Conservation (phyloP, 2,888 invertebrate species). For the Trachelus troglodyta region DNA sequence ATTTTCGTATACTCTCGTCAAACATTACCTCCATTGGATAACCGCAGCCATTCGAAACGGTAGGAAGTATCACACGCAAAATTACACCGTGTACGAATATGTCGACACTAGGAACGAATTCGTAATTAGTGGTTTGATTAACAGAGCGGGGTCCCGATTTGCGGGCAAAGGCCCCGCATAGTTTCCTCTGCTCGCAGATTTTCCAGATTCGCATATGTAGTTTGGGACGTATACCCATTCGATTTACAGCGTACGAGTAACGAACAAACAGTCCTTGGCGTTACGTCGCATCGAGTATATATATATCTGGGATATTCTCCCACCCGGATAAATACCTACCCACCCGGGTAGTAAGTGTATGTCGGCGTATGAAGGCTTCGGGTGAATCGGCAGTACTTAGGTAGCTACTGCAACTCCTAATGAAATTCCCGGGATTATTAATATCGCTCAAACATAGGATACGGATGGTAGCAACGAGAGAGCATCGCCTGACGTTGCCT, state of each 20-base stretch:
- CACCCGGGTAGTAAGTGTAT: background rate
- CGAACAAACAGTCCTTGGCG: background rate
- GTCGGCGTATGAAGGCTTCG: background rate
- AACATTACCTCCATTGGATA: background rate
- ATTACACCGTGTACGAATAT: background rate
- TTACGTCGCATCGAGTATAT: background rate
- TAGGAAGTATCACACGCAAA: background rate
- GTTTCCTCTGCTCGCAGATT: background rate
- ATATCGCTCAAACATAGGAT: constrained; percentile 48
- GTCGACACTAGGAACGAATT: background rate
- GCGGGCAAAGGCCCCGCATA: background rate
- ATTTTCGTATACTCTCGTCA: background rate
- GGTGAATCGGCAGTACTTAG: constrained; percentile 22
- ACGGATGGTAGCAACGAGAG: constrained; percentile 36
- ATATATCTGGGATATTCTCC: background rate
- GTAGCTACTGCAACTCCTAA: constrained; percentile 50
- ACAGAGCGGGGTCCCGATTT: background rate
- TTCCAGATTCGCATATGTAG: background rate
- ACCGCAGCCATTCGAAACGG: background rate
- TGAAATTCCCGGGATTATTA: constrained; percentile 61
- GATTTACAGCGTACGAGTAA: background rate
- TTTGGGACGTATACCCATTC: background rate
- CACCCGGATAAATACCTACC: background rate
- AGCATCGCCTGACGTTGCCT: background rate
- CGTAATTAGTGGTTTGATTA: constrained; percentile 2